Evolutionary conservation across 1,140 invertebrate species (phyloP).

Genomic region (Tetramorium alpestre): DNA sequence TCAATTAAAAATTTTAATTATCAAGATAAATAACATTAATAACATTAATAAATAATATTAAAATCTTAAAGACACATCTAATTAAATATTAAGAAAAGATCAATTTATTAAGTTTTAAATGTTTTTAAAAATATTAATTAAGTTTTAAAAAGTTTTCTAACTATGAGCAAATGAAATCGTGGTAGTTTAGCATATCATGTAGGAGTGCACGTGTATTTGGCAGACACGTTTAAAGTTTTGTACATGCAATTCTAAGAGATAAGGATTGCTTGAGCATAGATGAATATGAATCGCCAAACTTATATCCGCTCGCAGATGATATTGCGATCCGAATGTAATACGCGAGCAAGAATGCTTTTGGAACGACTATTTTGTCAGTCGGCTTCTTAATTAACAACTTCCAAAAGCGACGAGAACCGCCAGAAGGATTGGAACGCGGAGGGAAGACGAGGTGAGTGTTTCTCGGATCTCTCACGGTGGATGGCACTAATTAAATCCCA

Average conservation of each 20-base stretch:
- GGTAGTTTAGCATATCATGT: neutral
- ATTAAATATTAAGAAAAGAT: neutral
- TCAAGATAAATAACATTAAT: neutral
- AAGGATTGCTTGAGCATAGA: conserved; percentile 11
- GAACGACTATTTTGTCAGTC: conserved; percentile 68
- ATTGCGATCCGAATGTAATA: conserved; percentile 49
- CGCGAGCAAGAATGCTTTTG: conserved; percentile 50
- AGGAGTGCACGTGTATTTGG: neutral
- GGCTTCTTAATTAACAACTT: conserved; percentile 76
- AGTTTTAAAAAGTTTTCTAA: neutral
- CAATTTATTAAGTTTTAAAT: neutral
- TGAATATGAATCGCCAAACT: conserved; percentile 68
- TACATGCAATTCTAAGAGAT: neutral
- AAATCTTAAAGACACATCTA: neutral
- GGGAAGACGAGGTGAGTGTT: conserved; percentile 47
- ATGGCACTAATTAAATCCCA: conserved; percentile 83
- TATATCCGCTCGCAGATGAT: conserved; percentile 34
- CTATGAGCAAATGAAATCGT: neutral
- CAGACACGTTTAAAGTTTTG: neutral
- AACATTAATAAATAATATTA: neutral
- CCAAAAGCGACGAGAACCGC: conserved; percentile 69
- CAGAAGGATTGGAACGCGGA: conserved; percentile 27
- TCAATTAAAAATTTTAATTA: neutral
- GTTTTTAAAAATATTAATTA: neutral
- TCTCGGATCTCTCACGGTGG: conserved; percentile 77